These are phyloP conservation scores for Forficula auricularia DNA, from an alignment of 1,140 invertebrate species.

Conservation along the genomic window DNA sequence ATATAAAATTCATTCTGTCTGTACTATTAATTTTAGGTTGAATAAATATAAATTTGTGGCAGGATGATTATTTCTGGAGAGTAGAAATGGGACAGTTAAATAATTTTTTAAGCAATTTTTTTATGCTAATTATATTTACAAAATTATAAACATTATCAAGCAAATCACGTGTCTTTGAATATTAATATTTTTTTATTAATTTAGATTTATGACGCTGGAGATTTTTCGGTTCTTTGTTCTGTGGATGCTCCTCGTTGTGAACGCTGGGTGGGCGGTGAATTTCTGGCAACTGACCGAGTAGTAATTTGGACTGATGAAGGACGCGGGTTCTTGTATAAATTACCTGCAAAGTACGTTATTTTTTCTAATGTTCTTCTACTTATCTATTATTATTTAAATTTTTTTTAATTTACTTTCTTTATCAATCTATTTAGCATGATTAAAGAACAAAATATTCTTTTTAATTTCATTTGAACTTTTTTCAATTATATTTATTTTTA, in stretches of 20 bases:
- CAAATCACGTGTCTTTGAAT: no score
- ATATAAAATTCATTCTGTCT: no score
- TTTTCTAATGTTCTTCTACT: background rate
- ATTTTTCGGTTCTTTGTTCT: slow-evolving; percentile 85
- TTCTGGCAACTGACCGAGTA: slow-evolving; percentile 73
- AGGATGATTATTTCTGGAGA: no score
- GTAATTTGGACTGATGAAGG: slow-evolving; percentile 87
- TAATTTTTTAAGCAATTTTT: no score
- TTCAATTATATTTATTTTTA: no score
- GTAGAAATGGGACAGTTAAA: no score
- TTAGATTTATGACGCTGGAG: slow-evolving; percentile 74
- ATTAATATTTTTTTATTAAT: no score
- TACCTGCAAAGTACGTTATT: slow-evolving; percentile 87
- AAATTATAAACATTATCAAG: no score
- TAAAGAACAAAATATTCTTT: background rate
- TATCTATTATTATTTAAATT: background rate
- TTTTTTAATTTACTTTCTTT: background rate
- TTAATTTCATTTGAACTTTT: no score
- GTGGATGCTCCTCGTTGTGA: slow-evolving; percentile 66
- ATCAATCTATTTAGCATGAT: background rate
- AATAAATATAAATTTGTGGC: no score
- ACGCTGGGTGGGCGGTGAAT: slow-evolving; percentile 88
- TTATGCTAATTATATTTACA: no score
- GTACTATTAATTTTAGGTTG: no score
- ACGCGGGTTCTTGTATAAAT: slow-evolving; percentile 82